phyloP scores from a whole-genome alignment of 2,113 vertebrate species.

The Clinocottus analis region DNA sequence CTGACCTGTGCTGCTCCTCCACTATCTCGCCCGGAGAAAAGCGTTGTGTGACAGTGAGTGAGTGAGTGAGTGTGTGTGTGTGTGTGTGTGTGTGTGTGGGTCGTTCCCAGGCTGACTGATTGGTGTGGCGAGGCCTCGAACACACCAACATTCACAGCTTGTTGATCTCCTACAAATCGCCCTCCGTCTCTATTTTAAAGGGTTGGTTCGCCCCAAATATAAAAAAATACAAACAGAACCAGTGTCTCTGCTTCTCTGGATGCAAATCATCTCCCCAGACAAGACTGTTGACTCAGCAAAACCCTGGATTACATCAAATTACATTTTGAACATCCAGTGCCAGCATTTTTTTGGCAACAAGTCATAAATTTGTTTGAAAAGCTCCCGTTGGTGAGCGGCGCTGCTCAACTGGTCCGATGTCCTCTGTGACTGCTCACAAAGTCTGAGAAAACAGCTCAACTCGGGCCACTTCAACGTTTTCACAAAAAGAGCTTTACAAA shows the following conservation, averaged over 20 bases:
- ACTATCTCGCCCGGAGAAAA: slow-evolving; percentile 47
- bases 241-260: not conserved
- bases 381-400: not conserved
- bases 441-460: not conserved
- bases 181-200: slow-evolving; percentile 47
- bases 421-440: not conserved
- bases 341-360: not conserved
- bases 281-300: slow-evolving; percentile 15
- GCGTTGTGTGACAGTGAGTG: slow-evolving; percentile 31
- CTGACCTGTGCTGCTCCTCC: slow-evolving; percentile 55
- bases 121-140: slow-evolving; percentile 51
- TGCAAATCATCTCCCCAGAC: not conserved
- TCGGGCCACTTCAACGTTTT: not conserved
- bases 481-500: not conserved
- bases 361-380: not conserved
- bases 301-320: not conserved
- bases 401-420: not conserved
- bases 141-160: slow-evolving; percentile 62
- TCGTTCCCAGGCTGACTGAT: slow-evolving; percentile 53
- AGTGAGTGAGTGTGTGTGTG: slow-evolving; percentile 10
- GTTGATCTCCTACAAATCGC: slow-evolving; percentile 55
- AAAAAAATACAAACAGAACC: not conserved
- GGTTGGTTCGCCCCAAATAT: slow-evolving; percentile 2
- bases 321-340: not conserved
- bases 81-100: slow-evolving; percentile 31